Base-by-base conservation (phyloP, 1,140 invertebrate genomes). In the Anagrus nilaparvatae region DNA sequence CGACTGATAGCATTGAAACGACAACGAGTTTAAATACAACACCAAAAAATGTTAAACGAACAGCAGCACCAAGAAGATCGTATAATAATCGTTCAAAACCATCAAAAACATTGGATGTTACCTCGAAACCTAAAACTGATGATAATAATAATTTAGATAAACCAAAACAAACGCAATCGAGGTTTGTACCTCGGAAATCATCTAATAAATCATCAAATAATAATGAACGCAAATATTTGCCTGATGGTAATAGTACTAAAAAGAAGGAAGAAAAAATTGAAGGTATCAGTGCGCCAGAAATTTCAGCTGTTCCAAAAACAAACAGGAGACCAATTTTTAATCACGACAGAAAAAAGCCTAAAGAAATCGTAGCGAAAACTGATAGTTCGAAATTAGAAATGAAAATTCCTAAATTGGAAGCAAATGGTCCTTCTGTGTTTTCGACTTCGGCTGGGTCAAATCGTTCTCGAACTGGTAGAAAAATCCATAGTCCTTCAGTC, bases 401-500 rank as follows among this genome's bases (percentile, higher is more conserved):
- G n/a, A n/a, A n/a, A n/a, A n/a, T n/a, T n/a, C n/a, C n/a, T n/a
- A n/a, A n/a, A n/a, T n/a, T n/a, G n/a, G n/a, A n/a, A n/a, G n/a
- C n/a, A n/a, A n/a, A n/a, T n/a, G n/a, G n/a, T n/a, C n/a, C n/a
- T n/a, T n/a, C n/a, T n/a, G n/a, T n/a, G n/a, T n/a, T n/a, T n/a
- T n/a, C n/a, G n/a, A n/a, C n/a, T n/a, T n/a, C n/a, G n/a, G n/a
- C n/a, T n/a, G n/a, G n/a, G n/a, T n/a, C n/a, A n/a, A n/a, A n/a
- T n/a, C n/a, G n/a, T n/a, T 44, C 24, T 6, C 20, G 34, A 25
- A 31, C 28, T 1, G 42, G 20, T 5, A 37, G 20, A 20, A 38
- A 29, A 12, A 44, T 38, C 13, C 42, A 32, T 19, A 38, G 10
- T 24, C 9, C 23, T n/a, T 24, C 28, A 14, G 14, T 3, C n/a